Evolutionary conservation across 2,888 invertebrate species (phyloP), one percentile per base, ranked within the genome.

Genomic region (Parnassius orleans): DNA sequence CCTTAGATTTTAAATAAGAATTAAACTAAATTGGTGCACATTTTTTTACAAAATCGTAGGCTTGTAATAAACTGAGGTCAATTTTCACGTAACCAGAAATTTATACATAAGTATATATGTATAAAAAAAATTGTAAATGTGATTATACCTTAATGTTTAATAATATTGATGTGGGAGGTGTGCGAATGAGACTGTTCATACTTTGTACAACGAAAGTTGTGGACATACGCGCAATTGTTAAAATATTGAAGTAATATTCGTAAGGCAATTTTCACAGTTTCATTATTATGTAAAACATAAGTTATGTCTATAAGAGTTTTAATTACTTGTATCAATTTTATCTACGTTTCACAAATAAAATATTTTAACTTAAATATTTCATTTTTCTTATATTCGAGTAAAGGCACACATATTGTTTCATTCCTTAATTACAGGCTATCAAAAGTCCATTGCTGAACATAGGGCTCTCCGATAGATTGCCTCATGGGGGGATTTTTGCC

Each of bases 271-370:
- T 86, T 89, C 84, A 83, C 89, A 83, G 79, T 85, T 90, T 90
- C 86, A 86, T 84, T 86, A 84, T 83, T 86, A 81, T 87, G 82
- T 87, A 86, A 87, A 82, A 83, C 78, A 80, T 89, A 88, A 87
- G 88, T 88, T 86, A 72, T 83, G 85, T 85, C 79, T 87, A 75
- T 90, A 90, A 90, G 90, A 87, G 86, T 87, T 90, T 90, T 87
- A 90, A 90, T 88, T 90, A 90, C 89, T 88, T 90, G 90, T 90
- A 90, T 90, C 90, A 84, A 90, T 90, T 90, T 90, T 90, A 90
- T 90, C 90, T 90, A 90, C 88, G 90, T 90, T 90, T 90, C 90
- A 89, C 85, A 90, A 90, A 90, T 90, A 90, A 87, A 90, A 87
- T 88, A 90, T 89, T 90, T 90, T 90, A 90, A 90, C 88, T 86